Conservation (phyloP, 2,797 vertebrate species). For the Melanotaenia maccullochi region DNA sequence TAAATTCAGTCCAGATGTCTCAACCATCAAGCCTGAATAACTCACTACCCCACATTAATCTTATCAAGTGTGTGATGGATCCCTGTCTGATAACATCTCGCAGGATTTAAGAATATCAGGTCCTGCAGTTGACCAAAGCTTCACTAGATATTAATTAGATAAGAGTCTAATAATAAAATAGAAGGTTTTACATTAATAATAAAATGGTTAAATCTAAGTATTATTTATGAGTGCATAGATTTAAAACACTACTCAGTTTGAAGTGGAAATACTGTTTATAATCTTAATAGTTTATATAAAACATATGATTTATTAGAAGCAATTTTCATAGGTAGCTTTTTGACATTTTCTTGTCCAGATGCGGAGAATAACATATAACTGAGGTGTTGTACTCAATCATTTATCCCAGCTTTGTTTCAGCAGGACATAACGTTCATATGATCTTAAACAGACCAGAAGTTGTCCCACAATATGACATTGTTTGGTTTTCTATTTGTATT, state of each 20-base stretch:
- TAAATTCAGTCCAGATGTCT: slow-evolving; percentile 86
- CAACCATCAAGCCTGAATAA: slow-evolving; percentile 78
- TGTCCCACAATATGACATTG: not conserved
- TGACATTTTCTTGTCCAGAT: slow-evolving; percentile 1
- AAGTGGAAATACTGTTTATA: not conserved
- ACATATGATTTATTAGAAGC: not conserved
- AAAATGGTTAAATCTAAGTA: too few relatives aligned
- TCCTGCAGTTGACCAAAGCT: slow-evolving; percentile 69
- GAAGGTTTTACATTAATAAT: not conserved
- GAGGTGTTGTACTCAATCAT: not conserved
- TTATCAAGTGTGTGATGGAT: slow-evolving; percentile 80
- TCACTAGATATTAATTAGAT: slow-evolving; percentile 40
- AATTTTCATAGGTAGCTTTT: not conserved
- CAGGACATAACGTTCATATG: slow-evolving; percentile 3
- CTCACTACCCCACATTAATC: slow-evolving; percentile 82
- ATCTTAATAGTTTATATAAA: slow-evolving; percentile 12
- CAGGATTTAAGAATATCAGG: slow-evolving; percentile 57
- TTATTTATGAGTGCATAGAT: not conserved
- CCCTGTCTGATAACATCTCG: slow-evolving; percentile 79
- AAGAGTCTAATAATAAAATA: slow-evolving; percentile 28
- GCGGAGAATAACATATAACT: not conserved
- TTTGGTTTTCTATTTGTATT: not conserved
- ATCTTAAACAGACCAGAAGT: not conserved
- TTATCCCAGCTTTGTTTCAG: slow-evolving; percentile 3
- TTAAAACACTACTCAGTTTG: not conserved